A percentile compares a stretch with the other conserved stretches of the same genome.
These are phyloP conservation scores for Abrostola tripartita DNA, from an alignment of 2,888 invertebrate genomes.

Conservation along the genomic window DNA sequence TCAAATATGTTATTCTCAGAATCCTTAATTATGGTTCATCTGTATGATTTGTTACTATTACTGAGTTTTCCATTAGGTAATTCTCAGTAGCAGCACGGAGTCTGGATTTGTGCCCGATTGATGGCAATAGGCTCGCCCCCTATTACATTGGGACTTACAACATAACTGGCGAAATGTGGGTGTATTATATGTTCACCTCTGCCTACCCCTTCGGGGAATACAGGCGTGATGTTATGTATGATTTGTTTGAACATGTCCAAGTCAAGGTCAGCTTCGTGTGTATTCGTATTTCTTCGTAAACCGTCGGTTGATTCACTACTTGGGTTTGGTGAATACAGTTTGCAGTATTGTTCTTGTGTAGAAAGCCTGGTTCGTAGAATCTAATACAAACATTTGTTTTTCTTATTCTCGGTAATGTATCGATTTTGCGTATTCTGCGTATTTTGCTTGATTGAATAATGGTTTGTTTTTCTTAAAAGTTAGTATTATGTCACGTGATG, in stretches of 20 bases:
- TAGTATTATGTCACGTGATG: no score
- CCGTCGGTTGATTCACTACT: slow-evolving; percentile 35
- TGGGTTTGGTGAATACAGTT: slow-evolving; percentile 17
- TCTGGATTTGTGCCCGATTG: no score
- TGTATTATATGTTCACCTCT: no score
- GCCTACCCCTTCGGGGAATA: no score
- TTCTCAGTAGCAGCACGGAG: no score
- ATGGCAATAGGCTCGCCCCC: no score
- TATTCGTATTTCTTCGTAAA: slow-evolving; percentile 28
- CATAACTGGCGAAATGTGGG: no score
- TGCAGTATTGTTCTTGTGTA: slow-evolving; percentile 29
- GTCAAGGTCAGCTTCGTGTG: slow-evolving; percentile 16
- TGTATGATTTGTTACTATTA: no score
- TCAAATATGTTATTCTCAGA: slow-evolving; percentile 40
- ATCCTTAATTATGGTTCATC: slow-evolving; percentile 48
- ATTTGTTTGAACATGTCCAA: slow-evolving; percentile 27
- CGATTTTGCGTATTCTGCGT: slow-evolving; percentile 17
- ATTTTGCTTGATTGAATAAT: background rate
- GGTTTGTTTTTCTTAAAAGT: background rate
- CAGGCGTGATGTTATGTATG: no score
- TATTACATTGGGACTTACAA: no score
- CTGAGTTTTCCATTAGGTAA: no score
- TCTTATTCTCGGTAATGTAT: slow-evolving; percentile 22
- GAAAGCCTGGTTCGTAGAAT: slow-evolving; percentile 26
- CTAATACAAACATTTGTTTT: slow-evolving; percentile 22